Evolutionary conservation across 2,888 invertebrate species (phyloP), one percentile per base, ranked within the genome.

Genomic region (Eurytoma californica): DNA sequence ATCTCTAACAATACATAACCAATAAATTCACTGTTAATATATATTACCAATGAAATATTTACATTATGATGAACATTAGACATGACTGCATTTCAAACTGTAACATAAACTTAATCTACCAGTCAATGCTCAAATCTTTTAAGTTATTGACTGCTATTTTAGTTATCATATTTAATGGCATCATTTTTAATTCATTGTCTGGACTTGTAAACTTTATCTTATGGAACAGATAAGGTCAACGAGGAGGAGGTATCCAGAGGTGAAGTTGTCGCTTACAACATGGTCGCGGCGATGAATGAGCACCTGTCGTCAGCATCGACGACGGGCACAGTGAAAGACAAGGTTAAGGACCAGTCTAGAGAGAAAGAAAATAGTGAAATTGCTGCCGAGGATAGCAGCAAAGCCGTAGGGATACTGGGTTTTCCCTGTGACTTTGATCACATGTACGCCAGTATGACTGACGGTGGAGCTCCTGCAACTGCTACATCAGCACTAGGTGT

Each of bases 391-490:
- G 84, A 84, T 73, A 78, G 77, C 60, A 79, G 77, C 51, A 83
- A 85, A 14, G 83, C 84, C 73, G 84, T 85, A 58, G 92, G 93
- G 75, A 91, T 93, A 85, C 89, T 93, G 85, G 93, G 92, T 88
- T 93, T 93, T 86, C 93, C 94, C 67, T 91, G 90, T 85, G 91
- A 91, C 83, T 94, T 94, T 86, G 95, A 95, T 91, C 95, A 95
- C 90, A 93, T 95, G 90, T 95, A 95, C 89, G 94, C 94, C 60
- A 94, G 94, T 86, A 93, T 90, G 90, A 90, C 89, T 79, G 90
- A 89, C 84, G 86, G 88, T 72, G 89, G 86, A 73, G 86, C 86
- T 39, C 85, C 84, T 73, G 85, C 85, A 24, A 86, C 87, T 60
- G 88, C 88, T 47, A 86, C 88, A 20, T 86, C 87, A 53, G 85